phyloP scores from a whole-genome alignment of 2,888 invertebrate genomes.

The Gryllus longicercus region DNA sequence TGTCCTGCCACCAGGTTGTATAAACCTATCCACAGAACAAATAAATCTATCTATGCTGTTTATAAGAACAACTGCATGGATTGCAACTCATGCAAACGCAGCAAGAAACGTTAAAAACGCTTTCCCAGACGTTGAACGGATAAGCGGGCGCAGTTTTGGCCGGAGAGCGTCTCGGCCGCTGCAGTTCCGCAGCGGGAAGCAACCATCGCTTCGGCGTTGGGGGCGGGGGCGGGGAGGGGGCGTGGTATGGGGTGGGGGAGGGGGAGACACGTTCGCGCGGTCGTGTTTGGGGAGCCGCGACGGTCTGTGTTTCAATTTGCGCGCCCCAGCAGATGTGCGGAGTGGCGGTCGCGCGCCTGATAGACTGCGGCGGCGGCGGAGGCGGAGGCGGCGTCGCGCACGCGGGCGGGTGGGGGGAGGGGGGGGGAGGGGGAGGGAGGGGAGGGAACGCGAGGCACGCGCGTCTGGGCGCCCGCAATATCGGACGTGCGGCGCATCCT shows the following conservation, averaged over 20 bases:
- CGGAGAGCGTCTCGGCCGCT: not conserved
- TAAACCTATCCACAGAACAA: no score
- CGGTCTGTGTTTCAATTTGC: slow-evolving; percentile 17
- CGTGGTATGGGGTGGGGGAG: not conserved
- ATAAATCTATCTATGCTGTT: no score
- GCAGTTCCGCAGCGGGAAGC: not conserved
- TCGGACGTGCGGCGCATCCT: not conserved
- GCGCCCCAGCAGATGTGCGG: not conserved
- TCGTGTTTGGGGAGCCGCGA: not conserved
- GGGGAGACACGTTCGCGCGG: slow-evolving; percentile 5
- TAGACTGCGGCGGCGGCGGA: not conserved
- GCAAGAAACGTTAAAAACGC: no score
- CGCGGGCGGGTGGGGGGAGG: not conserved
- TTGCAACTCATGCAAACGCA: no score
- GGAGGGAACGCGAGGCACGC: not conserved
- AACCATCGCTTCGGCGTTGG: not conserved
- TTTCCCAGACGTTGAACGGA: no score
- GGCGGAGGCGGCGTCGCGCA: not conserved
- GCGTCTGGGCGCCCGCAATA: not conserved
- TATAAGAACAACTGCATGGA: no score
- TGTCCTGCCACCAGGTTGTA: no score
- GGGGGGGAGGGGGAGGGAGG: not conserved
- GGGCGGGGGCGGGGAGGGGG: not conserved
- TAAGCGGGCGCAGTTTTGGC: no score
- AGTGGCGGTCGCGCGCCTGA: not conserved